phyloP scores from a whole-genome alignment of 2,888 invertebrate genomes.

The Epiblema foenella region DNA sequence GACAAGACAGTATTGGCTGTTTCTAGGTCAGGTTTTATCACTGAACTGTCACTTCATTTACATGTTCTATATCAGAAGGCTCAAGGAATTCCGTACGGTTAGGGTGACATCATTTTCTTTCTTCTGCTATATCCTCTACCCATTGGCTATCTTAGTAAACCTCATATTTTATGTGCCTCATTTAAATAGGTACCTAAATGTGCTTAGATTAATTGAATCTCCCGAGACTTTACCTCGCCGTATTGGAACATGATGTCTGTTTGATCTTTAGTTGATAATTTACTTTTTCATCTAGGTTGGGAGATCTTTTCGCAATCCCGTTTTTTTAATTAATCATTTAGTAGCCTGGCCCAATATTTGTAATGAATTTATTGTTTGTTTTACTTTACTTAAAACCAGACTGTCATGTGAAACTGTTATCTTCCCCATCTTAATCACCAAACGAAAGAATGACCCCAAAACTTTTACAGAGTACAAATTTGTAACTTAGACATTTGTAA shows the following conservation, averaged over 20 bases:
- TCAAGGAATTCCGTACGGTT: conserved; percentile 11
- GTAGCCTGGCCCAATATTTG: background rate
- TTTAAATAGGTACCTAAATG: background rate
- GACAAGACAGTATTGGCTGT: conserved; percentile 10
- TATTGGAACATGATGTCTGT: conserved; percentile 27
- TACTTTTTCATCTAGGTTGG: conserved; percentile 31
- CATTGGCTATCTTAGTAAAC: background rate
- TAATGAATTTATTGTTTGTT: conserved; percentile 4
- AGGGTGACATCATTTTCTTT: background rate
- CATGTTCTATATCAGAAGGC: conserved; percentile 14
- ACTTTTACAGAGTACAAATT: conserved; percentile 17
- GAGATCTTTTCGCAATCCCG: conserved; percentile 20
- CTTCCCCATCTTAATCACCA: conserved; percentile 19
- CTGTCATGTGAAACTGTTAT: conserved; percentile 12
- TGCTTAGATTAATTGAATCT: background rate
- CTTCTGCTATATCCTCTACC: background rate
- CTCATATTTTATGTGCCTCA: background rate
- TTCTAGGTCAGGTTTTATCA: conserved; percentile 40
- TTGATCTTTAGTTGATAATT: conserved; percentile 29
- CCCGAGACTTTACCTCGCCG: background rate
- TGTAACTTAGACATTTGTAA: conserved; percentile 35
- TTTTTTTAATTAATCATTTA: background rate
- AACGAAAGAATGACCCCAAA: conserved; percentile 28
- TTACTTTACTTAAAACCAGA: conserved; percentile 12
- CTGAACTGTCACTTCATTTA: conserved; percentile 30